These are phyloP conservation scores for Bedellia somnulentella DNA, from an alignment of 2,888 invertebrate genomes.

Conservation along the genomic window DNA sequence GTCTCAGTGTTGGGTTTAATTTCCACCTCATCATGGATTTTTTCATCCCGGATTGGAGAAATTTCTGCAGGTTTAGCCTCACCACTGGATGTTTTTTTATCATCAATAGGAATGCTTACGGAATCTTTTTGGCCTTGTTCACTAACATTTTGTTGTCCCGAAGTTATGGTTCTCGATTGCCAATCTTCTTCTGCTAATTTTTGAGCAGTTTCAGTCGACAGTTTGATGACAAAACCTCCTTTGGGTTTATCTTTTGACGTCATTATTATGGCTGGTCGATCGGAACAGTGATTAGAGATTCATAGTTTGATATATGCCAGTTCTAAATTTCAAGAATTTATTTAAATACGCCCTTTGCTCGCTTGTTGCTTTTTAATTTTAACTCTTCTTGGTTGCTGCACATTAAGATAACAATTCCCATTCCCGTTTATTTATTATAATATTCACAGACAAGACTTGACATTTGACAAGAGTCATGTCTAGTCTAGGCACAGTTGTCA, in stretches of 20 bases:
- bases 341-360: background rate
- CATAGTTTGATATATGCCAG: no score
- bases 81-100: background rate
- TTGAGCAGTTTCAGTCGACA: slow-evolving; percentile 45
- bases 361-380: background rate
- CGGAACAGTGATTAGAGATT: no score
- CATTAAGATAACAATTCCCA: no score
- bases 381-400: no score
- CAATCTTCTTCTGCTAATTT: slow-evolving; percentile 39
- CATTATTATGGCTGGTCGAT: no score
- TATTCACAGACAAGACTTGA: no score
- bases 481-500: no score
- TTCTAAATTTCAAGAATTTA: background rate
- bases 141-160: no score
- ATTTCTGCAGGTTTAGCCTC: background rate
- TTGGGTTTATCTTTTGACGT: slow-evolving; percentile 26
- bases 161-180: no score
- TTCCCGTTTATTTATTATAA: no score
- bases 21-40: background rate
- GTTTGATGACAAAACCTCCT: slow-evolving; percentile 49
- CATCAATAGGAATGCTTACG: background rate
- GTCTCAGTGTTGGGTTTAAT: slow-evolving; percentile 3
- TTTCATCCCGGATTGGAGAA: background rate
- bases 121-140: background rate
- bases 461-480: no score